Evolutionary conservation across 1,140 invertebrate genomes (phyloP).

Genomic region (Hycleus cichorii): DNA sequence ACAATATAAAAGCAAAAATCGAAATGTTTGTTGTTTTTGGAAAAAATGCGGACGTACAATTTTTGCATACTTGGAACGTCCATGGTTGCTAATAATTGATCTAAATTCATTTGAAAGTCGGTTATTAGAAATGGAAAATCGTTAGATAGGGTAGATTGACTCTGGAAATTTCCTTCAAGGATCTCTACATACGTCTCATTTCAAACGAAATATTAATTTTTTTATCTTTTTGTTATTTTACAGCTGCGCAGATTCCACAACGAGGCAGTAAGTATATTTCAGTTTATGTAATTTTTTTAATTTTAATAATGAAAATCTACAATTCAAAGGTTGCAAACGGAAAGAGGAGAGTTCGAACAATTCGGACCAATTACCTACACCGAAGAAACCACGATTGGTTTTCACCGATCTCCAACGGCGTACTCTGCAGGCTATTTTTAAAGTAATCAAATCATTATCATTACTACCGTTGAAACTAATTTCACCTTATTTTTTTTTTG

Average conservation of each 20-base stretch:
- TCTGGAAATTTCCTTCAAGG: not conserved
- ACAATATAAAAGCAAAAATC: too few relatives aligned
- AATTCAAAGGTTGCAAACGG: slow-evolving; percentile 82
- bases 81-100: too few relatives aligned
- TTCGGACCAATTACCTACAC: slow-evolving; percentile 73
- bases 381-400: slow-evolving; percentile 98
- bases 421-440: slow-evolving; percentile 99
- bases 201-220: too few relatives aligned
- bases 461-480: not conserved
- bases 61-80: too few relatives aligned
- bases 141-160: slow-evolving; percentile 13
- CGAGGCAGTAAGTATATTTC: slow-evolving; percentile 65
- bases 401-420: slow-evolving; percentile 99
- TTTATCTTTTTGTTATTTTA: slow-evolving; percentile 50
- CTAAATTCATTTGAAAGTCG: too few relatives aligned
- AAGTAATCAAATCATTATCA: slow-evolving; percentile 50
- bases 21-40: too few relatives aligned
- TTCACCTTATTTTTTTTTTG: not conserved
- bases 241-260: slow-evolving; percentile 83
- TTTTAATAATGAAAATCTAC: not conserved
- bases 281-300: slow-evolving; percentile 1
- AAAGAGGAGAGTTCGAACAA: slow-evolving; percentile 87
- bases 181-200: too few relatives aligned
- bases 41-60: too few relatives aligned
- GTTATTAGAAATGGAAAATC: not conserved